phyloP scores from a whole-genome alignment of 2,797 vertebrate genomes.

The Catharus ustulatus region DNA sequence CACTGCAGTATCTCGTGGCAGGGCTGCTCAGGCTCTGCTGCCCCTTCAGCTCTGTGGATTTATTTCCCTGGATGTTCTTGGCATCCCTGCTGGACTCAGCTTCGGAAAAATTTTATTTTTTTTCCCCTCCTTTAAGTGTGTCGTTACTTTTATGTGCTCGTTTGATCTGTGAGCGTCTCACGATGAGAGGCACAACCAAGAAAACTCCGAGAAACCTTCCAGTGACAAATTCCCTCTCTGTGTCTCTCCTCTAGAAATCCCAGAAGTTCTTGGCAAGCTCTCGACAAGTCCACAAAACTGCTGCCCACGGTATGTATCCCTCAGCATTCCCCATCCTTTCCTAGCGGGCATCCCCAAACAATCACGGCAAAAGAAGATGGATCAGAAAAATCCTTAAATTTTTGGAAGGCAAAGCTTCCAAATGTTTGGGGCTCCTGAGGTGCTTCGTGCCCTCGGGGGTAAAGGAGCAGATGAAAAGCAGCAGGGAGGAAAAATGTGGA shows the following conservation, averaged over 20 bases:
- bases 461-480: neutral
- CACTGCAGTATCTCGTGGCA: neutral
- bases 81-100: neutral
- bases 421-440: neutral
- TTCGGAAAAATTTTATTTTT: neutral
- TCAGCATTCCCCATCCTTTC: neutral
- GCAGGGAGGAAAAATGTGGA: neutral
- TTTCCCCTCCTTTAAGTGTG: neutral
- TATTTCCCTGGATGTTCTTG: conserved; percentile 6
- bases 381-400: neutral
- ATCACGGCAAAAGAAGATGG: neutral
- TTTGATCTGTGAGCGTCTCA: neutral
- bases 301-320: conserved; percentile 66
- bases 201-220: neutral
- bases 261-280: conserved; percentile 65
- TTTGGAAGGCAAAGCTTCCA: neutral
- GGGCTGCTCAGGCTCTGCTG: neutral
- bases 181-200: neutral
- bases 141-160: neutral
- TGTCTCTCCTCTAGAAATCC: conserved; percentile 51
- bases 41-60: neutral
- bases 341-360: neutral
- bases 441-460: neutral
- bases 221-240: neutral
- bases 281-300: conserved; percentile 61